Evolutionary conservation across 2,888 invertebrate genomes (phyloP).

Genomic region (Heliconius cydno): DNA sequence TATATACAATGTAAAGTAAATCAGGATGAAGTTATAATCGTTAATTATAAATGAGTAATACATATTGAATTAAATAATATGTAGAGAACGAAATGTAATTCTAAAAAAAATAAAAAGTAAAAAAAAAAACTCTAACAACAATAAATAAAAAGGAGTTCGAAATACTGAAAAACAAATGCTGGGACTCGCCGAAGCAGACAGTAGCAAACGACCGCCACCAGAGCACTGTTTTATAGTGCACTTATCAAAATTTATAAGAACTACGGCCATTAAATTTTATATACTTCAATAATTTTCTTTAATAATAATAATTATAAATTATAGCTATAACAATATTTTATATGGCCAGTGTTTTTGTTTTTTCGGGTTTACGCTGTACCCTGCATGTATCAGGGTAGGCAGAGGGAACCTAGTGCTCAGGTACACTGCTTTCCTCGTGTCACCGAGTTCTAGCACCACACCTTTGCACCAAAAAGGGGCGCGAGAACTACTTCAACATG

Average conservation of each 20-base stretch:
- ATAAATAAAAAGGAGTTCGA: not conserved
- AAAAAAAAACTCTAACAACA: not conserved
- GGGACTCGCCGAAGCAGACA: constrained; percentile 16
- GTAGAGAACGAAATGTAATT: too few species aligned
- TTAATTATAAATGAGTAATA: too few species aligned
- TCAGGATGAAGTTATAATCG: too few species aligned
- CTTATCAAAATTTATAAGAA: constrained; percentile 16
- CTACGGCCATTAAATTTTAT: constrained; percentile 7
- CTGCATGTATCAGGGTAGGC: too few species aligned
- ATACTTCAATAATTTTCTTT: constrained; percentile 15
- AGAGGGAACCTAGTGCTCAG: too few species aligned
- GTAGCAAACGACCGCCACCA: constrained; percentile 12
- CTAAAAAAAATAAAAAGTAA: not conserved
- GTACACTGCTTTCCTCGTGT: too few species aligned
- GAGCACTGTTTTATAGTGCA: constrained; percentile 9
- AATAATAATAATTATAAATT: not conserved
- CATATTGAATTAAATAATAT: too few species aligned
- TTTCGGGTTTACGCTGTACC: not conserved
- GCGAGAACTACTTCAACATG: not conserved
- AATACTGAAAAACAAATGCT: constrained; percentile 12
- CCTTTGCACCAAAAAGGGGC: too few species aligned
- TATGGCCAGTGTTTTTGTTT: not conserved
- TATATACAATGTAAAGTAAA: too few species aligned
- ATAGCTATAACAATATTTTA: not conserved
- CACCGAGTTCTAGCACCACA: too few species aligned